Base-by-base conservation (phyloP, 2,888 invertebrate genomes). In the Gymnocheta viridis region DNA sequence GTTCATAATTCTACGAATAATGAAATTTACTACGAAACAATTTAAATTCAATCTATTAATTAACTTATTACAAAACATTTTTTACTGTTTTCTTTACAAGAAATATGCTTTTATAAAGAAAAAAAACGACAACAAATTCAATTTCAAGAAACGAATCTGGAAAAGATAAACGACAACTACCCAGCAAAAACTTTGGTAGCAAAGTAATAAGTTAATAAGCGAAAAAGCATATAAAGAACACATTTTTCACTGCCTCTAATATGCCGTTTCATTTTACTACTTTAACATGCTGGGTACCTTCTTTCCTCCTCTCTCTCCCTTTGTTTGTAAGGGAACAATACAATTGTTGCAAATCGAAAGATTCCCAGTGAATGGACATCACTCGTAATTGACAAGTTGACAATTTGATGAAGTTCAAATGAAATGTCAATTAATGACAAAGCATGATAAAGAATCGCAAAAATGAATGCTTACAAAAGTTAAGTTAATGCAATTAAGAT, bases 341-440 rank as follows among this genome's bases (percentile, higher is more conserved):
- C 74, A 69, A 72, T 76, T 69, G 78, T 58, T 64, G 74, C 73
- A 82, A 85, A 76, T 85, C 76, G 82, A 85, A 78, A 79, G 76
- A 67, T 85, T 82, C 84, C 81, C 84, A 81, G 73, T 78, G 81
- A n/a, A 77, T 81, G 81, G 77, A 77, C 81, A 81, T 81, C 73
- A n/a, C n/a, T 73, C 81, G 62, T 73, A 62, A 83, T 81, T 79
- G 79, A 74, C 69, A 85, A 78, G 76, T 76, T 81, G 86, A 80
- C 86, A 85, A 81, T 85, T 85, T 86, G 85, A 82, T 77, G 82
- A 83, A 83, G 85, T 84, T 83, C 86, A 86, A 86, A 83, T 85
- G 86, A 85, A 85, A 86, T 86, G 86, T 86, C 86, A 86, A 86
- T 86, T 86, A 86, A 86, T 80, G 80, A 77, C 85, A 76, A 82